Evolutionary conservation across 1,140 invertebrate genomes (phyloP), one percentile per base, ranked within the genome.

Genomic region (Whitmania pigra): DNA sequence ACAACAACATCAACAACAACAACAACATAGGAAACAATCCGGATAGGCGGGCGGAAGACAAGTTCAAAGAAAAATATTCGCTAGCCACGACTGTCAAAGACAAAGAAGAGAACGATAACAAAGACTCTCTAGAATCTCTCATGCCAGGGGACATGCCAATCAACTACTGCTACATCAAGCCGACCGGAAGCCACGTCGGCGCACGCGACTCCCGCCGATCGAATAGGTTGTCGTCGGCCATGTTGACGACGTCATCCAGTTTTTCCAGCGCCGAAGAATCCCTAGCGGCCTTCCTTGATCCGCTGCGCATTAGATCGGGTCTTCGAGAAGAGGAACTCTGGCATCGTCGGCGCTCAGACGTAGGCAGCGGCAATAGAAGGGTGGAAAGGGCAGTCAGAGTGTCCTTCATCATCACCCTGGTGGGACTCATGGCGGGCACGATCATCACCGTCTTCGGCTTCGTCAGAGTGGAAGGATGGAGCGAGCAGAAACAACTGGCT

Each of bases 371-470:
- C n/a, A 36, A 53, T 17, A 49, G 22, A 18, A 70, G 60, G 20
- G 31, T 73, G 67, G 72, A 73, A 27, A 70, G 53, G 6, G 36
- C 67, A 2, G 72, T 66, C 18, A 66, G 53, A 27, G 36, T 22
- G n/a, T 57, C 67, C 67, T 73, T 73, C 68, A n/a, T 70, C 22
- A 29, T 73, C 13, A 70, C 72, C 3, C 27, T 70, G 53, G 67
- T 40, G 15, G 29, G 69, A 25, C 70, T 73, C 6, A 70, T 73
- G 60, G 63, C 63, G 27, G 72, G 72, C 22, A 67, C 70, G 17
- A 49, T 73, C 49, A 29, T 73, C 67, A 73, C 72, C 36, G 72
- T 73, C 29, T 73, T 69, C 55, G 72, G 72, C n/a, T 73, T 73
- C 67, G 49, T 43, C 67, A 54, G 55, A 18, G 55, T 60, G 25